Percentiles rank a stretch among this genome's conserved stretches.
Evolutionary conservation across 2,113 vertebrate genomes (phyloP).

Genomic region (Pedionomus torquatus): DNA sequence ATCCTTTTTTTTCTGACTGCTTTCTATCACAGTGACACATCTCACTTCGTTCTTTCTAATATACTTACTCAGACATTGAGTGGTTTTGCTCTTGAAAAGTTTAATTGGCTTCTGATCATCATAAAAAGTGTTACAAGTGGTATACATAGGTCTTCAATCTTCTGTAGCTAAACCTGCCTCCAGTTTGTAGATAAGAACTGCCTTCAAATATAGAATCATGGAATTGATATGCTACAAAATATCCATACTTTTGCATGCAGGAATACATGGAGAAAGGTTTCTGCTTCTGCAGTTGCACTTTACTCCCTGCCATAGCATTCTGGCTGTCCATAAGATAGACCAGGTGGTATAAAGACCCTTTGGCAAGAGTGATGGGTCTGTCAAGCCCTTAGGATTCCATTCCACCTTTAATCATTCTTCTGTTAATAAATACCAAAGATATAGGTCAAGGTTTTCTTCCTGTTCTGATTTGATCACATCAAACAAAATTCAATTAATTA

Average conservation of each 20-base stretch:
- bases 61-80: neutral
- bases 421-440: neutral
- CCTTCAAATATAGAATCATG: no score
- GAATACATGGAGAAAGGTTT: neutral
- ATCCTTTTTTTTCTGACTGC: neutral
- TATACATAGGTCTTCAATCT: neutral
- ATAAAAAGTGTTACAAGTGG: neutral
- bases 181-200: neutral
- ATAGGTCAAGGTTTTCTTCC: neutral
- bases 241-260: neutral
- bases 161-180: neutral
- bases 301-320: neutral
- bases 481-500: neutral
- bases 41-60: neutral
- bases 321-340: neutral
- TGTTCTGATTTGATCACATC: neutral
- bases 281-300: neutral
- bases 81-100: neutral
- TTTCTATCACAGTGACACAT: neutral
- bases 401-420: neutral
- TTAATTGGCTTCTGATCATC: neutral
- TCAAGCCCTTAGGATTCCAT: neutral
- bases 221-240: neutral
- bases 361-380: neutral
- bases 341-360: constrained; percentile 10